A percentile compares a stretch with the other conserved stretches of the same genome.
Evolutionary conservation across 2,888 invertebrate species (phyloP).

Genomic region (Morpho helenor): DNA sequence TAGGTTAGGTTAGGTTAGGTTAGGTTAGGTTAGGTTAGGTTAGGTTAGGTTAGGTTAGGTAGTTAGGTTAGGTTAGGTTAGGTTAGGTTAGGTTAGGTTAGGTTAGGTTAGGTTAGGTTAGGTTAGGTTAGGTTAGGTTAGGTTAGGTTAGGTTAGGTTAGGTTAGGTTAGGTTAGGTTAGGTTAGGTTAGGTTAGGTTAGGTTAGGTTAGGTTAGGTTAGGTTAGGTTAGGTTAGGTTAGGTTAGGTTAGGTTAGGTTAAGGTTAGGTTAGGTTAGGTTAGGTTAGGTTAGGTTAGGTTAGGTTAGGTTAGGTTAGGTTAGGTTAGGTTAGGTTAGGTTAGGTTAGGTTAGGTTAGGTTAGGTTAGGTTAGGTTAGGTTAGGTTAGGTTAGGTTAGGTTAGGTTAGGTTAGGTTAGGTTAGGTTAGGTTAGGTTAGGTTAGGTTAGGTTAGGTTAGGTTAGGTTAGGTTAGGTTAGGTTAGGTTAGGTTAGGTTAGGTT

Average conservation of each 20-base stretch:
- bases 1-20: slow-evolving; percentile 4
- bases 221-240: slow-evolving; percentile 19
- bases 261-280: slow-evolving; percentile 15
- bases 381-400: slow-evolving; percentile 25
- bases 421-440: slow-evolving; percentile 23
- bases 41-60: slow-evolving; percentile 3
- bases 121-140: slow-evolving; percentile 17
- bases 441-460: slow-evolving; percentile 21
- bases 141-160: slow-evolving; percentile 12
- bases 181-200: slow-evolving; percentile 21
- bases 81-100: slow-evolving; percentile 18
- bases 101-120: slow-evolving; percentile 10
- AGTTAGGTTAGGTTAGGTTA: slow-evolving; percentile 15
- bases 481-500: slow-evolving; percentile 28
- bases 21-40: slow-evolving; percentile 16
- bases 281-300: slow-evolving; percentile 18
- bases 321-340: slow-evolving; percentile 21
- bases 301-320: slow-evolving; percentile 18
- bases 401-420: slow-evolving; percentile 26
- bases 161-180: slow-evolving; percentile 16
- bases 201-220: slow-evolving; percentile 19
- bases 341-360: slow-evolving; percentile 18
- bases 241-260: slow-evolving; percentile 20
- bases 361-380: slow-evolving; percentile 26
- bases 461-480: slow-evolving; percentile 31